These are phyloP conservation scores for Eilema griseolum DNA, from an alignment of 2,888 invertebrate species.

Conservation along the genomic window DNA sequence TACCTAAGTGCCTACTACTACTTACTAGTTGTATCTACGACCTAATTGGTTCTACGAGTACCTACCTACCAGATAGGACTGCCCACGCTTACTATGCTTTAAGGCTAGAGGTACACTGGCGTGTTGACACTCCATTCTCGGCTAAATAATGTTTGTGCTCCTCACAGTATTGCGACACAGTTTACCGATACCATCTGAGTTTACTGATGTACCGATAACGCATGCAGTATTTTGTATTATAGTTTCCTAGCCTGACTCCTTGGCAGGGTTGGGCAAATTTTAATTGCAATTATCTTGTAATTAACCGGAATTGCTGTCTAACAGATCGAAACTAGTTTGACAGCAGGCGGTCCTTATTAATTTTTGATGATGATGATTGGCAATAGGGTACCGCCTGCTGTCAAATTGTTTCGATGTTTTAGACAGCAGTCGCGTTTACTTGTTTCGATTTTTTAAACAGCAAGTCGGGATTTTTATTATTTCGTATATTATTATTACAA, in stretches of 20 bases:
- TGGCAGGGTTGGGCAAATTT: too few species aligned
- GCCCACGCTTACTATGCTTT: slow-evolving; percentile 32
- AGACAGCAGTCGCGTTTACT: too few species aligned
- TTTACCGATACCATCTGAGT: slow-evolving; percentile 1
- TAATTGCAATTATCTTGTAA: too few species aligned
- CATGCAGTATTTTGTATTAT: background rate
- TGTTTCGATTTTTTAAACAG: too few species aligned
- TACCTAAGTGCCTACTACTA: background rate
- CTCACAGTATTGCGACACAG: background rate
- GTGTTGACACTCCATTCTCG: background rate
- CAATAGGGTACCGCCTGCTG: too few species aligned
- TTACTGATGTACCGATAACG: background rate
- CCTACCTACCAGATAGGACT: slow-evolving; percentile 24
- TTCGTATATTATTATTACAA: too few species aligned
- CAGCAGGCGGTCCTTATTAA: too few species aligned
- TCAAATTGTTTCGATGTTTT: too few species aligned
- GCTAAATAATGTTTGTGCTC: background rate
- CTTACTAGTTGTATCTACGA: slow-evolving; percentile 18
- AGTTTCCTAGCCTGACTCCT: background rate
- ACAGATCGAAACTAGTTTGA: too few species aligned
- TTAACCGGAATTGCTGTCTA: too few species aligned
- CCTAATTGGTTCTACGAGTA: slow-evolving; percentile 40
- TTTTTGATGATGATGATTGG: too few species aligned
- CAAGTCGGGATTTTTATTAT: too few species aligned
- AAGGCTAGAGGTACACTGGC: slow-evolving; percentile 7